Evolutionary conservation across 2,888 invertebrate genomes (phyloP).

Genomic region (Tetragonula carbonaria): DNA sequence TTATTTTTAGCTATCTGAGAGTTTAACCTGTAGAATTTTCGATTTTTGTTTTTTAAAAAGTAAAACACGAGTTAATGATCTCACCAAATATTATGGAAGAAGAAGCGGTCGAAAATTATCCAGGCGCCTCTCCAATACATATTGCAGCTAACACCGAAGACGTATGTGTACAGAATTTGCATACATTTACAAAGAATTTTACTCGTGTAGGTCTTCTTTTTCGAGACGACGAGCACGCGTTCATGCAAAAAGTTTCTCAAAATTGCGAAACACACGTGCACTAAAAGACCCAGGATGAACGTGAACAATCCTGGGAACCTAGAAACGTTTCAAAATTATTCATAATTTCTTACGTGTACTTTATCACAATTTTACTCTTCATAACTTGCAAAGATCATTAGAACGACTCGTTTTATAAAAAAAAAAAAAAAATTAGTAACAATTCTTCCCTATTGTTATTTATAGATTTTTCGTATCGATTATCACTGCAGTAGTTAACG

Average conservation of each 20-base stretch:
- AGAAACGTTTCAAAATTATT: neutral
- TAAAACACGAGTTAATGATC: neutral
- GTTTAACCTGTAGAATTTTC: neutral
- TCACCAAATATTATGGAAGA: constrained; percentile 49
- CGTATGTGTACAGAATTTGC: constrained; percentile 83
- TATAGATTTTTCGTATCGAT: neutral
- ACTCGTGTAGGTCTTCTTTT: constrained; percentile 22
- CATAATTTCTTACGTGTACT: neutral
- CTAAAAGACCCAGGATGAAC: constrained; percentile 83
- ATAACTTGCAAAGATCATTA: neutral
- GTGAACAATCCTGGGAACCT: constrained; percentile 22
- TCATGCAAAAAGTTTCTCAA: constrained; percentile 65
- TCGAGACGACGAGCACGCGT: neutral
- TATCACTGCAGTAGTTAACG: neutral
- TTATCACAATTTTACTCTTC: neutral
- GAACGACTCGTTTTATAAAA: neutral
- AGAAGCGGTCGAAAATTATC: constrained; percentile 80
- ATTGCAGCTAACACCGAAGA: constrained; percentile 85
- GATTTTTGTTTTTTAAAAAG: neutral
- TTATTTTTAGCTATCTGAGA: neutral
- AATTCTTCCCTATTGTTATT: no score
- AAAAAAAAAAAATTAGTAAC: neutral
- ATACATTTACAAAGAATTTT: neutral
- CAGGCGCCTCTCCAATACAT: constrained; percentile 86
- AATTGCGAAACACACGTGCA: constrained; percentile 86